Conservation (phyloP, 2,888 invertebrate species). For the Falcaria lacertinaria region DNA sequence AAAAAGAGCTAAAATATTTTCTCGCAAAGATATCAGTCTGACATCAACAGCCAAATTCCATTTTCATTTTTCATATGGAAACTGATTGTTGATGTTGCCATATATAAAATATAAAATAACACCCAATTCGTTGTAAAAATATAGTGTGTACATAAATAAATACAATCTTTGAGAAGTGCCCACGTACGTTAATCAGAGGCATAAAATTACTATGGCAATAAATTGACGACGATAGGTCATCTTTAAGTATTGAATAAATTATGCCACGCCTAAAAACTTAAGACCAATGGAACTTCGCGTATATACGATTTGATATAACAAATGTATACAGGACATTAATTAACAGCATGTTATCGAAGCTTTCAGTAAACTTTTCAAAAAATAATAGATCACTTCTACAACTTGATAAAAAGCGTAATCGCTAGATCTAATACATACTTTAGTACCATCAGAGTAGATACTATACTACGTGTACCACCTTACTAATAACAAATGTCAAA, state of each 20-base stretch:
- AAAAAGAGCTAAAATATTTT: conserved; percentile 23
- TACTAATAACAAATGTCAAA: not conserved
- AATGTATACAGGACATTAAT: not conserved
- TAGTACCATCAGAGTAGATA: too few species aligned
- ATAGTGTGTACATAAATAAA: not conserved
- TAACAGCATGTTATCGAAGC: not conserved
- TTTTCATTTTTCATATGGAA: conserved; percentile 31
- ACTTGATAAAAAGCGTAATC: not conserved
- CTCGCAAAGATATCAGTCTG: conserved; percentile 40
- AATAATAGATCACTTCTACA: not conserved
- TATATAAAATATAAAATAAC: conserved; percentile 24
- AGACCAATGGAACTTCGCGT: too few species aligned
- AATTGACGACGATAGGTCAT: too few species aligned
- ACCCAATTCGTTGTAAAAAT: conserved; percentile 17
- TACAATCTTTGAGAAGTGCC: too few species aligned
- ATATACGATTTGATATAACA: too few species aligned
- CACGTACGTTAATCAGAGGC: too few species aligned
- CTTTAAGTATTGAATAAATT: too few species aligned
- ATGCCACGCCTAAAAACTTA: too few species aligned
- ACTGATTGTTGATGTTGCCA: conserved; percentile 48
- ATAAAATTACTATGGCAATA: too few species aligned
- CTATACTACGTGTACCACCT: too few species aligned
- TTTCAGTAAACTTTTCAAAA: not conserved
- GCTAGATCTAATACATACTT: not conserved
- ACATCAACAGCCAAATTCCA: conserved; percentile 49